Evolutionary conservation across 1,140 invertebrate species (phyloP).

Genomic region (Drosophila nebulosa): DNA sequence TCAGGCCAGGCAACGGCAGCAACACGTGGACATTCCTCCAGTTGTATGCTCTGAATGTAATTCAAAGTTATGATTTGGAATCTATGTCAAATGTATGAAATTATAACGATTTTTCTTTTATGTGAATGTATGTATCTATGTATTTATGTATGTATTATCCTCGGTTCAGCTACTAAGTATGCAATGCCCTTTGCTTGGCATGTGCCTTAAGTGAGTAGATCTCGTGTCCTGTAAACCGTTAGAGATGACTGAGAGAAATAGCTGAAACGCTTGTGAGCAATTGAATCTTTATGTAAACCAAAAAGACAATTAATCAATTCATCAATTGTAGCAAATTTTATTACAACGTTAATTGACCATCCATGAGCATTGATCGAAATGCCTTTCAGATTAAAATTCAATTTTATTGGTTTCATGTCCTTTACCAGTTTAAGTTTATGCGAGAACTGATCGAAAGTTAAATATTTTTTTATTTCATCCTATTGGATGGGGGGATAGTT

Average conservation of each 20-base stretch:
- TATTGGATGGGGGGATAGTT: too few species aligned
- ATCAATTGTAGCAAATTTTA: too few species aligned
- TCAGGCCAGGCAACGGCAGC: conserved; percentile 9
- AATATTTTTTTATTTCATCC: too few species aligned
- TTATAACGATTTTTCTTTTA: conserved; percentile 1
- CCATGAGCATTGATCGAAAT: too few species aligned
- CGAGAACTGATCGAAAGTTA: too few species aligned
- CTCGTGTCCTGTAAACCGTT: background rate
- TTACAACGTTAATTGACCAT: too few species aligned
- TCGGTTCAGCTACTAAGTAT: background rate
- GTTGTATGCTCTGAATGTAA: conserved; percentile 33
- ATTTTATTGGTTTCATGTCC: too few species aligned
- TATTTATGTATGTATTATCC: background rate
- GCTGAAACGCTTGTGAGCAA: background rate
- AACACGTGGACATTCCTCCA: conserved; percentile 35
- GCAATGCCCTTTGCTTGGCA: background rate
- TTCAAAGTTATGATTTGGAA: conserved; percentile 12
- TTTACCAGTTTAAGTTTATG: too few species aligned
- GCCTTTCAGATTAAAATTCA: too few species aligned
- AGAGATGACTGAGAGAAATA: background rate
- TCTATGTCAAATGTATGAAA: conserved; percentile 31
- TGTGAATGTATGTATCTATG: background rate
- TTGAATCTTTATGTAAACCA: too few species aligned
- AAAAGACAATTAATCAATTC: too few species aligned
- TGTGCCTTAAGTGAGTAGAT: background rate